A percentile compares a stretch with the other conserved stretches of the same genome.
Evolutionary conservation across 1,140 invertebrate genomes (phyloP).

Genomic region (Bemisia tabaci): DNA sequence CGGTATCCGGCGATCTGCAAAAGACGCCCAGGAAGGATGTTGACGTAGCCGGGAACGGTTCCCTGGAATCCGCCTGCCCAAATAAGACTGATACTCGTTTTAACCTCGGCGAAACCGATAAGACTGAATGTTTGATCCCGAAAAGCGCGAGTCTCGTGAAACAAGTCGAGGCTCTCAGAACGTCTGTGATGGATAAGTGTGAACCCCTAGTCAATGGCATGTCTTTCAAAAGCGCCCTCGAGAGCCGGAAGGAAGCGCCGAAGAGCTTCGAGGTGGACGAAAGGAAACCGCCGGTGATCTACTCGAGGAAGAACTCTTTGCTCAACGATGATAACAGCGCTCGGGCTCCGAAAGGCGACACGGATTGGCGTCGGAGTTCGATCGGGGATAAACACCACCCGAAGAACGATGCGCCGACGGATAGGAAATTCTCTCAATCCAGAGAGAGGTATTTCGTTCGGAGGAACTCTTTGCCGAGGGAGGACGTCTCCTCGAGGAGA

Average conservation of each 20-base stretch:
- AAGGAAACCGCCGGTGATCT: neutral
- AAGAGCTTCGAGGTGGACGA: neutral
- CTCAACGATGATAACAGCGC: neutral
- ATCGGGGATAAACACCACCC: neutral
- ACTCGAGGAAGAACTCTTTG: neutral
- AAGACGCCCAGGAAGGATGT: too few relatives aligned
- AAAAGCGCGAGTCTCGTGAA: too few relatives aligned
- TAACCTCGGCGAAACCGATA: too few relatives aligned
- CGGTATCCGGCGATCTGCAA: too few relatives aligned
- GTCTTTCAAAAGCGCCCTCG: neutral
- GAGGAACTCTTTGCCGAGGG: neutral
- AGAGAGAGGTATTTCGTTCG: neutral
- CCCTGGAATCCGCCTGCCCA: too few relatives aligned
- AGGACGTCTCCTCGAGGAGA: neutral
- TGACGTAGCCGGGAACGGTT: too few relatives aligned
- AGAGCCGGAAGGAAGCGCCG: neutral
- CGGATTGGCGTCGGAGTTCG: neutral
- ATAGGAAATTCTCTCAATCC: neutral
- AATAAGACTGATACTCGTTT: too few relatives aligned
- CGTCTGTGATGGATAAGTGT: neutral
- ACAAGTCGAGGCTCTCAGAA: neutral
- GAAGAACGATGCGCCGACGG: too few relatives aligned
- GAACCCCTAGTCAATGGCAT: neutral
- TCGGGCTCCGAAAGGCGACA: neutral
- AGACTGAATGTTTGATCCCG: too few relatives aligned